Percentiles rank a stretch among this genome's conserved stretches.
These are phyloP conservation scores for Mesorhabditis belari DNA, from an alignment of 2,888 invertebrate species.

Conservation along the genomic window DNA sequence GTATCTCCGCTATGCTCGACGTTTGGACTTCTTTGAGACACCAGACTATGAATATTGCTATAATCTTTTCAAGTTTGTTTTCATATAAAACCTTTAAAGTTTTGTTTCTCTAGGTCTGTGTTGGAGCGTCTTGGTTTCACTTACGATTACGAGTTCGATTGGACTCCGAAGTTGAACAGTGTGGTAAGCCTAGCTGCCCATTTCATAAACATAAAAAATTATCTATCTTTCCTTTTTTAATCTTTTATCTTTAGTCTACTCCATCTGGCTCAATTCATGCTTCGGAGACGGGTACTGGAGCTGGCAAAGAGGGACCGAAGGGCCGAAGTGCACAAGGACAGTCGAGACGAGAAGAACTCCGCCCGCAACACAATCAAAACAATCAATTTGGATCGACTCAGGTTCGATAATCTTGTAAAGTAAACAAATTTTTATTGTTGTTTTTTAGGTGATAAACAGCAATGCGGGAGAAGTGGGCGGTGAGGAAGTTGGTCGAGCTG, in stretches of 20 bases:
- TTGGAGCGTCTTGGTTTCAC: conserved; percentile 46
- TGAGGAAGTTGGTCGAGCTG: conserved; percentile 24
- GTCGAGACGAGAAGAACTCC: conserved; percentile 18
- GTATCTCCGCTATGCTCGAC: conserved; percentile 88
- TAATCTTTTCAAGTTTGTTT: conserved; percentile 48
- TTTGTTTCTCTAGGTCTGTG: conserved; percentile 14
- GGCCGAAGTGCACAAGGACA: conserved; percentile 2
- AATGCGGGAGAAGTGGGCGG: conserved; percentile 48
- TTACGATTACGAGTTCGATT: conserved; percentile 53
- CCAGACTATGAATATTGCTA: conserved; percentile 90
- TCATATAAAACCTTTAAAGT: not conserved
- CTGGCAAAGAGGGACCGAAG: not conserved
- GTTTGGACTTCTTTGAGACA: conserved; percentile 98
- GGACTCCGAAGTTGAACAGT: conserved; percentile 52
- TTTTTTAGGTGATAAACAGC: conserved; percentile 48
- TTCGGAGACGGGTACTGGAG: conserved; percentile 21
- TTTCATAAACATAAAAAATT: not conserved
- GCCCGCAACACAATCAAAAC: conserved; percentile 26
- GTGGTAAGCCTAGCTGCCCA: conserved; percentile 27
- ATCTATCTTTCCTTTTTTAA: not conserved
- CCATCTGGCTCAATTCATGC: conserved; percentile 51
- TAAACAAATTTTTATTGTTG: not conserved
- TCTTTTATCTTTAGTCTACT: conserved; percentile 39
- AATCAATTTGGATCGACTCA: conserved; percentile 50
- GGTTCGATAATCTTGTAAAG: conserved; percentile 25